phyloP scores from a whole-genome alignment of 2,797 vertebrate species.

The Sternarchorhynchus goeldii region DNA sequence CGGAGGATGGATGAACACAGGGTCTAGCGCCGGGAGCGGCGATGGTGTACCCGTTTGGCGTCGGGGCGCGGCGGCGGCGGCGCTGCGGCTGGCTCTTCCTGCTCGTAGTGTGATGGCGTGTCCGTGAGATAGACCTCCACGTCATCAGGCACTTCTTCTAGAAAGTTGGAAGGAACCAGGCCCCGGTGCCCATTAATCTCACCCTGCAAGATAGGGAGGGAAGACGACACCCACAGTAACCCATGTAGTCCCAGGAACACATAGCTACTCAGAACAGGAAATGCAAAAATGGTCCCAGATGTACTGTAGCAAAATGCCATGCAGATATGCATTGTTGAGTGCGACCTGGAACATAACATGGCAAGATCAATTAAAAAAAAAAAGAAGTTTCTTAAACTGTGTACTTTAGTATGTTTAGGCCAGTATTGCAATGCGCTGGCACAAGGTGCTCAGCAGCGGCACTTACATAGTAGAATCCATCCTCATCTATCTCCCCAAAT shows the following conservation, averaged over 20 bases:
- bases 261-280: too few relatives aligned
- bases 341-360: too few relatives aligned
- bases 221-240: neutral
- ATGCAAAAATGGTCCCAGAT: too few relatives aligned
- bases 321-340: too few relatives aligned
- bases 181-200: constrained; percentile 95
- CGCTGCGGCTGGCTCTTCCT: constrained; percentile 64
- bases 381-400: too few relatives aligned
- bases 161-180: constrained; percentile 97
- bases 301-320: too few relatives aligned
- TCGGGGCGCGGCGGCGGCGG: constrained; percentile 71
- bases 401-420: too few relatives aligned
- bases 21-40: constrained; percentile 75
- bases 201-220: constrained; percentile 72
- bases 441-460: neutral
- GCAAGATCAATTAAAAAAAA: too few relatives aligned
- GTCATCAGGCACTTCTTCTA: constrained; percentile 99
- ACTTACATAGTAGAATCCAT: constrained; percentile 98
- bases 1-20: constrained; percentile 78
- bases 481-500: constrained; percentile 95
- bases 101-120: constrained; percentile 79
- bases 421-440: neutral
- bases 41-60: constrained; percentile 92
- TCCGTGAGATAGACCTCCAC: constrained; percentile 96
- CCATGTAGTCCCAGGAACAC: too few relatives aligned